A percentile compares a stretch with the other conserved stretches of the same genome.
phyloP scores from a whole-genome alignment of 2,113 vertebrate genomes.

The Empidonax traillii region DNA sequence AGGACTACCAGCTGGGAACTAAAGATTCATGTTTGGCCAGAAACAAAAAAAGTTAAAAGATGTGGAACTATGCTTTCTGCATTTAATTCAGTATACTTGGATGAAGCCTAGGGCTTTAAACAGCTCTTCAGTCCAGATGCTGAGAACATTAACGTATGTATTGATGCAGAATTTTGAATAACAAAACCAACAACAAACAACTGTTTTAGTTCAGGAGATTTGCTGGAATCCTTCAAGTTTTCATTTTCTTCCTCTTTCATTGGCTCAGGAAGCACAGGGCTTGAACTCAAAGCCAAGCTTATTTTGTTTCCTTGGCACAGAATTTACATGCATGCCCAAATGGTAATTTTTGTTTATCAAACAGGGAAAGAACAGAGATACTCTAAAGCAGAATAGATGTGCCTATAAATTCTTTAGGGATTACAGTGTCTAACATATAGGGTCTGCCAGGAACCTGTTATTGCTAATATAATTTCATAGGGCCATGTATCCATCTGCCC shows the following conservation, averaged over 20 bases:
- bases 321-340: background rate
- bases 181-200: background rate
- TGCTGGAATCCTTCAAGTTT: background rate
- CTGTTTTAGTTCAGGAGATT: background rate
- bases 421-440: background rate
- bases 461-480: slow-evolving; percentile 15
- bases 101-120: background rate
- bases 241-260: background rate
- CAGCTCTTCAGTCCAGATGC: background rate
- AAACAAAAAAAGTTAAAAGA: background rate
- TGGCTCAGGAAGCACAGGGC: background rate
- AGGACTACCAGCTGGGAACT: background rate
- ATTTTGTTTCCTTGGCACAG: background rate
- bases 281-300: background rate
- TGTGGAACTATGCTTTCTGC: background rate
- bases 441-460: background rate
- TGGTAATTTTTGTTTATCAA: background rate
- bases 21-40: background rate
- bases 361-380: background rate
- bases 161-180: background rate
- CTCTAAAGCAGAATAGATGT: background rate
- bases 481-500: background rate
- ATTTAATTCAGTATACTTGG: background rate
- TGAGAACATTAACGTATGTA: background rate
- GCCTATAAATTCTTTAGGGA: background rate